Conservation (phyloP, 2,113 vertebrate species). For the Ptilonorhynchus violaceus region DNA sequence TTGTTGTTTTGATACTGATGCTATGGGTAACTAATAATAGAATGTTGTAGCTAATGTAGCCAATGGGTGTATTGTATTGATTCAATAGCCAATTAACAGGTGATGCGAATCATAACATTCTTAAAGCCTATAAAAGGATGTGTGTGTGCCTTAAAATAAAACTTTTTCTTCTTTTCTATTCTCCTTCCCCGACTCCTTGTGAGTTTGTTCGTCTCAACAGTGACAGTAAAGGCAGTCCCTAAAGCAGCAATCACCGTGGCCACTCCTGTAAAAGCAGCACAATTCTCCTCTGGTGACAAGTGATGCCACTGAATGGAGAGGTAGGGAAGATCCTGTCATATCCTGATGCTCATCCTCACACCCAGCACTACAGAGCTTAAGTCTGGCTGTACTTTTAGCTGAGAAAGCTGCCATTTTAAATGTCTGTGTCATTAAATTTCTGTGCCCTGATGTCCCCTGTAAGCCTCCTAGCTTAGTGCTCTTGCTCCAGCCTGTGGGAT, state of each 20-base stretch:
- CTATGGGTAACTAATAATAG: too few relatives aligned
- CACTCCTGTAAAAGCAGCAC: background rate
- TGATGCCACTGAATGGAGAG: background rate
- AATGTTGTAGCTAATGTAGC: too few relatives aligned
- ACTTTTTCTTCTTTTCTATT: too few relatives aligned
- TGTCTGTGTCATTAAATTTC: background rate
- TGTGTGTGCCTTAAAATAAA: too few relatives aligned
- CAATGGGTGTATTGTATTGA: too few relatives aligned
- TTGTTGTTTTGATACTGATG: too few relatives aligned
- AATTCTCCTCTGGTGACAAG: background rate
- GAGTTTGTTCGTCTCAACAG: too few relatives aligned
- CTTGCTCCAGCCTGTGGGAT: background rate
- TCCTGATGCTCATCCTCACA: fast-evolving
- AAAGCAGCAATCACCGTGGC: background rate
- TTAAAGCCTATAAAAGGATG: too few relatives aligned
- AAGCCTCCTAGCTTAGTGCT: background rate
- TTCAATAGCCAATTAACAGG: too few relatives aligned
- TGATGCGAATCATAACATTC: too few relatives aligned
- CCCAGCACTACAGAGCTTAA: background rate
- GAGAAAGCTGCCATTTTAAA: background rate
- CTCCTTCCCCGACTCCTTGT: too few relatives aligned
- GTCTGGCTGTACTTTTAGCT: background rate
- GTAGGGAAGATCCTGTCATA: background rate
- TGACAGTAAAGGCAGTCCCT: too few relatives aligned
- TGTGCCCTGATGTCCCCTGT: background rate